Conservation (phyloP, 2,888 invertebrate species). For the Harpalus rufipes region DNA sequence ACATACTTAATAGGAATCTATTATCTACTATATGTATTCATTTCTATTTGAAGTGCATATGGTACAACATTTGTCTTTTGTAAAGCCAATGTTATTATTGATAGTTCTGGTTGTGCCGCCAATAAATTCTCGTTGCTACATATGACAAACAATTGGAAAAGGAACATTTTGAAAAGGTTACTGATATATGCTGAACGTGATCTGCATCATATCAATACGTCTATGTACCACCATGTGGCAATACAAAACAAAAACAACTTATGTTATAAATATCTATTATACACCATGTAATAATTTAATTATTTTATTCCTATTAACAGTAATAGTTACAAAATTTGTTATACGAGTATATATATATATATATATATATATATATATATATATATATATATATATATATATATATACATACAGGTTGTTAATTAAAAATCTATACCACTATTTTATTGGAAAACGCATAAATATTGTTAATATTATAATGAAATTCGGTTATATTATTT, state of each 20-base stretch:
- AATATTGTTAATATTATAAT: too few species aligned
- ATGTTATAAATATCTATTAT: background rate
- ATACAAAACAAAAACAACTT: background rate
- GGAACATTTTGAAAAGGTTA: constrained; percentile 6
- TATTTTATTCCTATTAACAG: too few species aligned
- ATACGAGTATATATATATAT: too few species aligned
- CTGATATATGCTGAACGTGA: background rate
- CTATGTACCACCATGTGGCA: background rate
- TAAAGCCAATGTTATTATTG: background rate
- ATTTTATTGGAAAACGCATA: too few species aligned
- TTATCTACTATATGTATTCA: background rate
- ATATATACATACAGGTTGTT: too few species aligned
- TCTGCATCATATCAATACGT: background rate
- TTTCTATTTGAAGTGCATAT: background rate
- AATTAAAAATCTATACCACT: too few species aligned
- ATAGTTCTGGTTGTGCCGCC: background rate
- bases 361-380: too few species aligned
- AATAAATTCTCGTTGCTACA: background rate
- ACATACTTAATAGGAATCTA: background rate
- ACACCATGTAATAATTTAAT: too few species aligned
- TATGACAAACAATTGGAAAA: constrained; percentile 2
- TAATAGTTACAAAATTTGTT: too few species aligned
- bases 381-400: too few species aligned
- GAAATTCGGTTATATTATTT: too few species aligned
- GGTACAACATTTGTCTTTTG: background rate